Base-by-base conservation (phyloP, 1,140 invertebrate species). In the Penaeus vannamei region DNA sequence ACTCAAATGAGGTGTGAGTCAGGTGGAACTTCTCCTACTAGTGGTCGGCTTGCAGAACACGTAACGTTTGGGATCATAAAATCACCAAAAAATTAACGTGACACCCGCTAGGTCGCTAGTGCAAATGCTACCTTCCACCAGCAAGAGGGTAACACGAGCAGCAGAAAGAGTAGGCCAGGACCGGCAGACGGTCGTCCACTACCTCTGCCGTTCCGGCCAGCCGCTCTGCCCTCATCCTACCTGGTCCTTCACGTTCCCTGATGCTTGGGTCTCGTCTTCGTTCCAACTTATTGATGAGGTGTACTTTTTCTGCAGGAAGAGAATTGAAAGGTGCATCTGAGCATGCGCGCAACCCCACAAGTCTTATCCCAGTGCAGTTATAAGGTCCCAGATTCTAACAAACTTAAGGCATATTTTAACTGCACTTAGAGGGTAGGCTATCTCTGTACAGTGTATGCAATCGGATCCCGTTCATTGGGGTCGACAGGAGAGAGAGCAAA, bases 271-370 rank as follows among this genome's bases (percentile, higher is more conserved):
- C 93, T 97, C 97, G 92, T 98, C 97, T 93, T 97, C 97, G 82
- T 96, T 97, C 96, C 96, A 97, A 93, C 96, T 97, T 93, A 97
- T 97, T 59, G 96, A 96, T 91, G 95, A 86, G 69, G 84, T 96
- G 92, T 96, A 96, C 93, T 96, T 97, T 92, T 96, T 95, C 93
- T 95, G 93, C 86, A 94, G 94, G 92, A 92, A 93, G 92, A 91
- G 92, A 80, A 81, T n/a, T 26, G 79, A 72, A 72, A 72, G n/a
- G 66, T 72, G 66, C 66, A 72, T 53, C 66, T 72, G 66, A 72
- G 66, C 66, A 72, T 72, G 66, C 66, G 66, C 66, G n/a, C 32
- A 32, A 32, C 66, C 66, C 66, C 32, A 12, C 32, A n/a, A 72
- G 66, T 32, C 66, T 32, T 72, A 32, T 26, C 66, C 32, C 66